Conservation (phyloP, 2,797 vertebrate species). For the Arnoldichthys spilopterus region DNA sequence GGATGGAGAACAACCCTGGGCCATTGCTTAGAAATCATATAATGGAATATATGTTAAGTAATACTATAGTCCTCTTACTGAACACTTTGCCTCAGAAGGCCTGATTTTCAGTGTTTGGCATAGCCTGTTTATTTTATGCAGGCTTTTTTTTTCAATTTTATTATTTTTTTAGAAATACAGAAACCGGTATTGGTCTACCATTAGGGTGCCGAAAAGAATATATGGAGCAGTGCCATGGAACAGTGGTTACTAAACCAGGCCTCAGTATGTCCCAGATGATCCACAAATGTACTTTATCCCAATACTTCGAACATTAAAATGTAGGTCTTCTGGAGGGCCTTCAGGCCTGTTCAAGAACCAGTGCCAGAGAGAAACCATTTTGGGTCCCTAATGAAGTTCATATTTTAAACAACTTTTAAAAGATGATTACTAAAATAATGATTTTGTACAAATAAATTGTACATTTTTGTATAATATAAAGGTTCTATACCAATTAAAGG, state of each 20-base stretch:
- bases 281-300: neutral
- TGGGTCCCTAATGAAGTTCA: neutral
- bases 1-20: neutral
- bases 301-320: neutral
- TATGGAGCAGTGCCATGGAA: neutral
- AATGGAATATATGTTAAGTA: neutral
- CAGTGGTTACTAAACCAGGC: neutral
- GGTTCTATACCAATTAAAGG: neutral
- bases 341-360: neutral
- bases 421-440: neutral
- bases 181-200: neutral
- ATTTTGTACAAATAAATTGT: too few relatives aligned
- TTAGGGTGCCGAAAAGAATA: neutral
- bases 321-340: neutral
- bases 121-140: neutral
- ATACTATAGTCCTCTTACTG: neutral
- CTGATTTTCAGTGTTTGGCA: neutral
- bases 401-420: neutral
- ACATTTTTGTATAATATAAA: neutral
- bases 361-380: neutral
- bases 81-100: too few relatives aligned
- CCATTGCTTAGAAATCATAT: neutral
- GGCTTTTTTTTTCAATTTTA: neutral
- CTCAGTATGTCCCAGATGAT: neutral
- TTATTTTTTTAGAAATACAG: too few relatives aligned